Percentiles rank a stretch among this genome's conserved stretches.
Conservation (phyloP, 2,797 vertebrate species). For the Macropodus opercularis region DNA sequence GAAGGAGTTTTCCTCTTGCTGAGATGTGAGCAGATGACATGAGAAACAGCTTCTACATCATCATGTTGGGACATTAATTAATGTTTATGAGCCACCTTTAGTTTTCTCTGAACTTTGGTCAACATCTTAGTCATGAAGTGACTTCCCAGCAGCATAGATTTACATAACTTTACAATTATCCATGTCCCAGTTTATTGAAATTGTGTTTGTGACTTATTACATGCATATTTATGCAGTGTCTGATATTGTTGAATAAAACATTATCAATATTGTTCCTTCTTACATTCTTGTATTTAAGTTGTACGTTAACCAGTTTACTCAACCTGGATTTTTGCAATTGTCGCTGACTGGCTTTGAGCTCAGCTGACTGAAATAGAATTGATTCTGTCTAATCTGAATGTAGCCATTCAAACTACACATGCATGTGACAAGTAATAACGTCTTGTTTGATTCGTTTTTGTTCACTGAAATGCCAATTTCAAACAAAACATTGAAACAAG, state of each 20-base stretch:
- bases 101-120: not conserved
- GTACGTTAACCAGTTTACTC: no score
- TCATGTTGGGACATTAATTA: not conserved
- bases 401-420: no score
- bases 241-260: no score
- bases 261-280: not conserved
- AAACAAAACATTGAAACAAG: no score
- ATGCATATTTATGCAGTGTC: not conserved
- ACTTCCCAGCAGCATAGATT: not conserved
- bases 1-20: not conserved
- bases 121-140: not conserved
- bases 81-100: not conserved
- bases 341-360: no score
- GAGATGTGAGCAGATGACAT: slow-evolving; percentile 6
- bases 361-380: no score
- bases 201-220: not conserved
- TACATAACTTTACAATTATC: not conserved
- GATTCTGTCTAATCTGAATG: no score
- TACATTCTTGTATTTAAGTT: not conserved
- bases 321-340: no score
- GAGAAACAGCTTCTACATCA: not conserved
- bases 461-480: no score
- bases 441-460: no score
- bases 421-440: no score
- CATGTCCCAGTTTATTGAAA: not conserved